Evolutionary conservation across 2,888 invertebrate species (phyloP).

Genomic region (Rhopalosiphum nymphaeae): DNA sequence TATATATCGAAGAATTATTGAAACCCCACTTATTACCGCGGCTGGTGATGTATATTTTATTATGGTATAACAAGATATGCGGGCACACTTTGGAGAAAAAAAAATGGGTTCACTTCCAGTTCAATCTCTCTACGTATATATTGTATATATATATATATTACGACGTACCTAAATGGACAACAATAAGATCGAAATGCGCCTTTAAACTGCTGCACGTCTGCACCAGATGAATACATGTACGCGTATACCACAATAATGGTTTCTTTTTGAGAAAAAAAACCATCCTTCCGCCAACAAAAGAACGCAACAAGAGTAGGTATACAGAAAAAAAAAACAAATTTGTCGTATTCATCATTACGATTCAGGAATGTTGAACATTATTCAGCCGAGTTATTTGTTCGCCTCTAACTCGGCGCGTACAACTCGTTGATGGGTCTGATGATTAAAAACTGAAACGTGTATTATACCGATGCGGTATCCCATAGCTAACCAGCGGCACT

Average conservation of each 20-base stretch:
- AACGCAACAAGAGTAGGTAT: not conserved
- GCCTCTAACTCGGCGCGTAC: not conserved
- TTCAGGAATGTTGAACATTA: conserved; percentile 17
- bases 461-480: not conserved
- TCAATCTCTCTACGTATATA: not conserved
- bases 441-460: conserved; percentile 1
- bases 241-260: conserved; percentile 38
- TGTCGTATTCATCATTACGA: conserved; percentile 14
- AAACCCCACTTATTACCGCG: conserved; percentile 5
- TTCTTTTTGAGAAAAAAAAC: conserved; percentile 33
- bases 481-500: not conserved
- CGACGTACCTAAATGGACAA: conserved; percentile 32
- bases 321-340: conserved; percentile 16
- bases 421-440: not conserved
- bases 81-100: conserved; percentile 10
- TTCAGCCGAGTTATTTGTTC: not conserved
- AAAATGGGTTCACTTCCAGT: conserved; percentile 15
- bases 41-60: not conserved
- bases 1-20: conserved; percentile 17
- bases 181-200: conserved; percentile 39
- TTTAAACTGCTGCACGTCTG: conserved; percentile 31
- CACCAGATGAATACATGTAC: conserved; percentile 3
- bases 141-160: not conserved
- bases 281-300: conserved; percentile 33
- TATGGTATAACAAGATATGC: not conserved